Percentiles rank a stretch among this genome's conserved stretches.
phyloP scores from a whole-genome alignment of 2,113 vertebrate species.

The Phrynosoma blainvillii region DNA sequence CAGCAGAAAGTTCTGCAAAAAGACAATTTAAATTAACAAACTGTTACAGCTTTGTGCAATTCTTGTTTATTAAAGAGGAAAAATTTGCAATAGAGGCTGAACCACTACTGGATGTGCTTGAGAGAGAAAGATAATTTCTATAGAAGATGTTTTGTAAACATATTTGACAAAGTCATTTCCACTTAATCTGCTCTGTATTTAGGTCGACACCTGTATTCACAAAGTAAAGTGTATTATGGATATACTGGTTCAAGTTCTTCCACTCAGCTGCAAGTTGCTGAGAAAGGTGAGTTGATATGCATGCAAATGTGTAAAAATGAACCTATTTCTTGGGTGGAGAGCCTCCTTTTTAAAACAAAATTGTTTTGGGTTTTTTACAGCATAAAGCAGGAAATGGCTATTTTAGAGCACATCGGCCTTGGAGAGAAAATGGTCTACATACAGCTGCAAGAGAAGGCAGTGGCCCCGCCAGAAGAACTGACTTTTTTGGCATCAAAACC shows the following conservation, averaged over 20 bases:
- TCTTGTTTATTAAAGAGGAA: background rate
- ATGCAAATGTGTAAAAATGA: background rate
- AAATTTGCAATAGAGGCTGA: background rate
- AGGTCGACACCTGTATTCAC: slow-evolving; percentile 93
- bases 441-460: slow-evolving; percentile 76
- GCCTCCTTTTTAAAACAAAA: slow-evolving; percentile 2
- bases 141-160: background rate
- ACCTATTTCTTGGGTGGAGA: background rate
- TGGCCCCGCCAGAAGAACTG: slow-evolving; percentile 76
- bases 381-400: slow-evolving; percentile 82
- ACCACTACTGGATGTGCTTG: background rate
- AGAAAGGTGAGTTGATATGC: slow-evolving; percentile 80
- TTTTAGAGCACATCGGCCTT: slow-evolving; percentile 81
- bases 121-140: background rate
- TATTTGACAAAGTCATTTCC: background rate
- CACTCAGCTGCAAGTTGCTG: slow-evolving; percentile 86
- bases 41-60: no score
- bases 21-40: background rate
- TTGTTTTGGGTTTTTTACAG: slow-evolving; percentile 61
- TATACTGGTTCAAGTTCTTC: slow-evolving; percentile 84
- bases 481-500: slow-evolving; percentile 80
- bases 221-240: slow-evolving; percentile 85
- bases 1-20: background rate
- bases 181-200: background rate
- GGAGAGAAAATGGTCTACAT: slow-evolving; percentile 83